phyloP scores from a whole-genome alignment of 2,888 invertebrate genomes.

The Polymixis flavicincta region DNA sequence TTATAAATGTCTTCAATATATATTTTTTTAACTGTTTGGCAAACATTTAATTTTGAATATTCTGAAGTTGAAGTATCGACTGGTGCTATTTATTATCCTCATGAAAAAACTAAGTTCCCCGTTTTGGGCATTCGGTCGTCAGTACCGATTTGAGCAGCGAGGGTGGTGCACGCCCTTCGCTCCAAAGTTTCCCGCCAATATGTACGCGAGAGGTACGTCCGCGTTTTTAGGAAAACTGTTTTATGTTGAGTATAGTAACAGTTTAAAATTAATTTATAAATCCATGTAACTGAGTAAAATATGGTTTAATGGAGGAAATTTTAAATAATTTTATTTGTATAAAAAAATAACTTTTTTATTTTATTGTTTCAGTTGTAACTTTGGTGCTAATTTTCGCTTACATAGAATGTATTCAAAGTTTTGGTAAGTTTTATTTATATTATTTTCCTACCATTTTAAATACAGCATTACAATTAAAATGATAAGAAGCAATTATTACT shows the following conservation, averaged over 20 bases:
- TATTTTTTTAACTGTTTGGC: not conserved
- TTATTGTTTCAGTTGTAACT: slow-evolving; percentile 81
- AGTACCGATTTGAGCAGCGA: slow-evolving; percentile 74
- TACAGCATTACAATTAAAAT: not conserved
- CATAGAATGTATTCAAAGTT: slow-evolving; percentile 78
- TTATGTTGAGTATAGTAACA: slow-evolving; percentile 15
- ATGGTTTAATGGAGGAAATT: not conserved
- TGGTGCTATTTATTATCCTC: slow-evolving; percentile 10
- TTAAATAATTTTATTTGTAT: slow-evolving; percentile 55
- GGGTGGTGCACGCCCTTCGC: slow-evolving; percentile 77
- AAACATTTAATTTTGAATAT: slow-evolving; percentile 5
- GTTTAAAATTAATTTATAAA: not conserved
- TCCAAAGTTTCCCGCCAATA: slow-evolving; percentile 80
- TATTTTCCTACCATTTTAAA: not conserved
- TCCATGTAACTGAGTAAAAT: not conserved
- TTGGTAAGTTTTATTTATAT: slow-evolving; percentile 80
- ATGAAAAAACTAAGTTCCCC: slow-evolving; percentile 12
- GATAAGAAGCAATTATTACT: not conserved
- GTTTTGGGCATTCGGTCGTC: slow-evolving; percentile 51
- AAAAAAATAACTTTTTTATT: not conserved
- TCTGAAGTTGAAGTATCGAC: not conserved
- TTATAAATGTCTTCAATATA: not conserved
- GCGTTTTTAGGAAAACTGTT: slow-evolving; percentile 37
- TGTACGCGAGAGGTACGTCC: slow-evolving; percentile 83
- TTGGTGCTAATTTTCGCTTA: slow-evolving; percentile 83